A percentile compares a stretch with the other conserved stretches of the same genome.
These are phyloP conservation scores for Dromaius novaehollandiae DNA, from an alignment of 2,113 vertebrate genomes.

Conservation along the genomic window DNA sequence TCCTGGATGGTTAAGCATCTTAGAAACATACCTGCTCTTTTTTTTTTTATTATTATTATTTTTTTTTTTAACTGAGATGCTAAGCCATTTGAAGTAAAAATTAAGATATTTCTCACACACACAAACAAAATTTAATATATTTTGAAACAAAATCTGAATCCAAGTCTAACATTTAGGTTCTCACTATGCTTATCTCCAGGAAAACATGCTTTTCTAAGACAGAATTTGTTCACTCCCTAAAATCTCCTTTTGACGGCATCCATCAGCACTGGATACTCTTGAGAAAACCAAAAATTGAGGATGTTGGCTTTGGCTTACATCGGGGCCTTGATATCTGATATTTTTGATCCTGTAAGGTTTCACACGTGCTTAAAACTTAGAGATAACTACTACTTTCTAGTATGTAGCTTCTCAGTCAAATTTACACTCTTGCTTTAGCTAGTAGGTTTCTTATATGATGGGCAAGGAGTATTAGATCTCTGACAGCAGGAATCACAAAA, in stretches of 20 bases:
- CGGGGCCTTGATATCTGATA: fast-evolving
- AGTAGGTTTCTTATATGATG: background rate
- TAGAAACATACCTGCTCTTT: background rate
- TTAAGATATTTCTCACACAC: background rate
- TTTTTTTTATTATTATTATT: background rate
- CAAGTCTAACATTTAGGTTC: background rate
- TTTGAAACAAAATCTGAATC: background rate
- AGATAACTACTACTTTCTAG: background rate
- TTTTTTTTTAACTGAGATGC: background rate
- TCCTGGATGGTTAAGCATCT: background rate
- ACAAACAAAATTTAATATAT: background rate
- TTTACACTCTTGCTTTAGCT: background rate
- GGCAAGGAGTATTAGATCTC: background rate
- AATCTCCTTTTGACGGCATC: background rate
- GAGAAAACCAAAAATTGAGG: background rate
- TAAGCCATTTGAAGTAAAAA: background rate
- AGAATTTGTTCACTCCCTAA: background rate
- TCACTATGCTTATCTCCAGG: background rate
- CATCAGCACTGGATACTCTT: background rate
- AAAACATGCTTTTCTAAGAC: background rate
- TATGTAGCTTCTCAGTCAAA: background rate
- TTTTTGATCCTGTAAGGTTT: background rate
- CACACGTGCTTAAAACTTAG: background rate
- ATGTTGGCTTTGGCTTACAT: background rate
- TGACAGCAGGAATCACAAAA: background rate